Conservation (phyloP, 2,113 vertebrate species). For the Microtus ochrogaster region DNA sequence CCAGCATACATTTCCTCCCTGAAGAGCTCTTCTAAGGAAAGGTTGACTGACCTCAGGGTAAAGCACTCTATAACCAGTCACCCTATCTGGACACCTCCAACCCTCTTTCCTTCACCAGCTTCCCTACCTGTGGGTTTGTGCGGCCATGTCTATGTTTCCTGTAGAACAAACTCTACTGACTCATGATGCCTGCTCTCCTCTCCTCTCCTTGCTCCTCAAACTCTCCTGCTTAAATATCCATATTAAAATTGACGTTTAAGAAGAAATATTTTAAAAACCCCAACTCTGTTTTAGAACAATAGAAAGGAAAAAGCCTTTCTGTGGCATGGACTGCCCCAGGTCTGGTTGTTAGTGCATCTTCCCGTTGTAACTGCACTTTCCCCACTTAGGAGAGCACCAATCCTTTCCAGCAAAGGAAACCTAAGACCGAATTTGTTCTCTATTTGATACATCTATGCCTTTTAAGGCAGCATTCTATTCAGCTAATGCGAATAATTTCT, state of each 20-base stretch:
- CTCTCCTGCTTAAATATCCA: not conserved
- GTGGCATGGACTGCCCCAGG: not conserved
- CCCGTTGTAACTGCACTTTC: not conserved
- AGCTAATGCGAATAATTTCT: conserved; percentile 52
- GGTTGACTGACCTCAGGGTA: not conserved
- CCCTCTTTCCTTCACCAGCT: not conserved
- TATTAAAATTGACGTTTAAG: not conserved
- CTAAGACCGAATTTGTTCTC: not conserved
- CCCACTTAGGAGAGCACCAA: not conserved
- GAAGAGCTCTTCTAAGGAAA: not conserved
- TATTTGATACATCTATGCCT: not conserved
- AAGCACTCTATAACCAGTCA: not conserved
- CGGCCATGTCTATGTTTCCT: not conserved
- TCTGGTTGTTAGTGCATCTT: not conserved
- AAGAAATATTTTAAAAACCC: not conserved
- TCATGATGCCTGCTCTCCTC: not conserved
- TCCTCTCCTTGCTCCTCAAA: not conserved
- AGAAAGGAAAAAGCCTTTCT: not conserved
- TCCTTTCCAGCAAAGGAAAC: not conserved
- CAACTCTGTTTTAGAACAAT: not conserved
- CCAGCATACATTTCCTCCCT: not conserved
- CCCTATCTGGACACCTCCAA: fast-evolving
- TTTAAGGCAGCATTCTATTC: conserved; percentile 44
- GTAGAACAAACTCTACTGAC: not conserved
- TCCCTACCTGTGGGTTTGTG: not conserved